Conservation (phyloP, 2,888 invertebrate genomes). For the Drosophila atroscutellata region DNA sequence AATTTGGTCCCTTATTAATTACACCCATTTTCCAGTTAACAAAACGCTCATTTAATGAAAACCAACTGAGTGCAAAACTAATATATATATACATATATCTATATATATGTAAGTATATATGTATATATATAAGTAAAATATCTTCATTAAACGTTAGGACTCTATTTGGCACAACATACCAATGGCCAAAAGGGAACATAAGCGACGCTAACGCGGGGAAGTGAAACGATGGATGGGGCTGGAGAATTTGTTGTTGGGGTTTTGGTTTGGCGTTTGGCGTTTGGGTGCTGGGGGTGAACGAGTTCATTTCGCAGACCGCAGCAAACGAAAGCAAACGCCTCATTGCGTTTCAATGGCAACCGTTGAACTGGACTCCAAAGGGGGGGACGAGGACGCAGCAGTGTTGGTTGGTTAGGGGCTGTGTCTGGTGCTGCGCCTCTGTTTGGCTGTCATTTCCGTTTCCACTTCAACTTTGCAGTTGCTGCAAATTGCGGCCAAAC, state of each 20-base stretch:
- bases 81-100: conserved; percentile 3
- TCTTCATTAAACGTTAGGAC: conserved; percentile 57
- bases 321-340: conserved; percentile 48
- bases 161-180: conserved; percentile 50
- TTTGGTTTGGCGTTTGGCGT: neutral
- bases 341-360: conserved; percentile 61
- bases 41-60: conserved; percentile 46
- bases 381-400: neutral
- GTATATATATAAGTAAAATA: conserved; percentile 28
- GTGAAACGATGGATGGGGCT: neutral
- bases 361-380: conserved; percentile 39
- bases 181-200: neutral
- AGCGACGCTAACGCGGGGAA: neutral
- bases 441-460: conserved; percentile 56
- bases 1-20: conserved; percentile 50
- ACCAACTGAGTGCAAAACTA: conserved; percentile 24
- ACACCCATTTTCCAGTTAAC: conserved; percentile 47
- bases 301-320: conserved; percentile 41
- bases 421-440: conserved; percentile 16
- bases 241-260: neutral
- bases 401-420: neutral
- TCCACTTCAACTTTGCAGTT: conserved; percentile 56
- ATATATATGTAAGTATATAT: neutral
- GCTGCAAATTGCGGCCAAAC: conserved; percentile 37
- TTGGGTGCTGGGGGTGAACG: neutral